These are phyloP conservation scores for Aphidius ervi DNA, from an alignment of 1,140 invertebrate genomes.

Conservation along the genomic window DNA sequence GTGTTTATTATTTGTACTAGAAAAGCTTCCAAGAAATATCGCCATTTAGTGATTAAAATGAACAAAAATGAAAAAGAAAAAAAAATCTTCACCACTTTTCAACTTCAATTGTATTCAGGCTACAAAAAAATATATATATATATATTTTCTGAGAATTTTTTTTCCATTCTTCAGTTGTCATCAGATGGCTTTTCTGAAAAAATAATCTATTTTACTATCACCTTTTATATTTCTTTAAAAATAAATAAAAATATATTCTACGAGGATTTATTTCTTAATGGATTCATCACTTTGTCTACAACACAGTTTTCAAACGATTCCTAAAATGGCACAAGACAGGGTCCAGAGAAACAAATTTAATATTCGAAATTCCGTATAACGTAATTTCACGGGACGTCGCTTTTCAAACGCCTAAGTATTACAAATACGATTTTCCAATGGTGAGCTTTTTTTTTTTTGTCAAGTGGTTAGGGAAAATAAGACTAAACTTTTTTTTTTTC, in stretches of 20 bases:
- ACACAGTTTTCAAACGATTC: not conserved
- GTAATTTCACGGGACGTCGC: slow-evolving; percentile 37
- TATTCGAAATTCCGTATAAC: slow-evolving; percentile 38
- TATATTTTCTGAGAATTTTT: too few relatives aligned
- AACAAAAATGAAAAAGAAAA: too few relatives aligned
- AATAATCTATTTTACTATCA: too few relatives aligned
- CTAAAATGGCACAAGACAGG: slow-evolving; percentile 21
- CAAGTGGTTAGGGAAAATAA: slow-evolving; percentile 10
- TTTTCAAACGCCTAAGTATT: slow-evolving; percentile 35
- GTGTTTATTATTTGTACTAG: slow-evolving; percentile 30
- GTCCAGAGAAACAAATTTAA: slow-evolving; percentile 36
- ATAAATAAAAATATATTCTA: too few relatives aligned
- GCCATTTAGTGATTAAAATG: slow-evolving; percentile 19
- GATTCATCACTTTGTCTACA: too few relatives aligned
- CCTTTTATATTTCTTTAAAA: too few relatives aligned
- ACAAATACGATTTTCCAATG: slow-evolving; percentile 39
- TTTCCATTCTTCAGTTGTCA: too few relatives aligned
- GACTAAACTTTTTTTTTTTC: not conserved
- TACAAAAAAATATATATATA: too few relatives aligned
- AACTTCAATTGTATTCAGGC: not conserved
- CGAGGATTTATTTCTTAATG: too few relatives aligned
- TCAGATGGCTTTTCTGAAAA: too few relatives aligned
- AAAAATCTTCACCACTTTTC: too few relatives aligned
- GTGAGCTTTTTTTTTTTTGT: slow-evolving; percentile 9
- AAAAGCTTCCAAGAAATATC: slow-evolving; percentile 19